Evolutionary conservation across 2,797 vertebrate species (phyloP).

Genomic region (Serranus cabrilla): DNA sequence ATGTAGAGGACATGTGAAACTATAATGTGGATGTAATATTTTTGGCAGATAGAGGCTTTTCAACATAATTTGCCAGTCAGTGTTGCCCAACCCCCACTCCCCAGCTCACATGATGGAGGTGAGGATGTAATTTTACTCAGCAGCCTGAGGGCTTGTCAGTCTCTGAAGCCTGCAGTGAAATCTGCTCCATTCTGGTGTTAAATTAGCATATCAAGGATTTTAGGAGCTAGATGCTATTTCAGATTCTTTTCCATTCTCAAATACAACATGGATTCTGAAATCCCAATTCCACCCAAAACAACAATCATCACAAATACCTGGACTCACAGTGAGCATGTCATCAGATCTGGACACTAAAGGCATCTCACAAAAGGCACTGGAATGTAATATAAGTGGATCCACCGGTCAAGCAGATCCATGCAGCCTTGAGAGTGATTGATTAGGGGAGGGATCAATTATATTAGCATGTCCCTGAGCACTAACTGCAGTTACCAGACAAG

Average conservation of each 20-base stretch:
- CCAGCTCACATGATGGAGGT: constrained; percentile 19
- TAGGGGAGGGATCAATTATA: constrained; percentile 48
- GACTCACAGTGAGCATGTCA: constrained; percentile 2
- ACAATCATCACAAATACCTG: neutral
- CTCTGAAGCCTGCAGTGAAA: constrained; percentile 16
- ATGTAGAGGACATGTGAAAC: neutral
- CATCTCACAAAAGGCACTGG: constrained; percentile 5
- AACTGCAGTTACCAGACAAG: constrained; percentile 62
- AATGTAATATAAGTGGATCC: constrained; percentile 26
- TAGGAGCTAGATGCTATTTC: neutral
- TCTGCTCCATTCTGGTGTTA: neutral
- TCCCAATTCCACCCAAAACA: neutral
- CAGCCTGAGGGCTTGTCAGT: constrained; percentile 5
- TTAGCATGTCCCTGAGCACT: constrained; percentile 63
- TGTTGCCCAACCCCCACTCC: neutral
- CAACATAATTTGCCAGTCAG: neutral
- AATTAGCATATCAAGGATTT: neutral
- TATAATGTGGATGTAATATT: neutral
- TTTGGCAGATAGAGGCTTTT: constrained; percentile 7
- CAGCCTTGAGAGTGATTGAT: constrained; percentile 65
- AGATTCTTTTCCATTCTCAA: neutral
- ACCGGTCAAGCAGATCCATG: constrained; percentile 22
- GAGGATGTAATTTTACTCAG: neutral
- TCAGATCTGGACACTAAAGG: neutral
- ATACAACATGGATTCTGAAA: neutral